These are phyloP conservation scores for Suricata suricatta DNA, from an alignment of 2,113 vertebrate species.

Conservation along the genomic window DNA sequence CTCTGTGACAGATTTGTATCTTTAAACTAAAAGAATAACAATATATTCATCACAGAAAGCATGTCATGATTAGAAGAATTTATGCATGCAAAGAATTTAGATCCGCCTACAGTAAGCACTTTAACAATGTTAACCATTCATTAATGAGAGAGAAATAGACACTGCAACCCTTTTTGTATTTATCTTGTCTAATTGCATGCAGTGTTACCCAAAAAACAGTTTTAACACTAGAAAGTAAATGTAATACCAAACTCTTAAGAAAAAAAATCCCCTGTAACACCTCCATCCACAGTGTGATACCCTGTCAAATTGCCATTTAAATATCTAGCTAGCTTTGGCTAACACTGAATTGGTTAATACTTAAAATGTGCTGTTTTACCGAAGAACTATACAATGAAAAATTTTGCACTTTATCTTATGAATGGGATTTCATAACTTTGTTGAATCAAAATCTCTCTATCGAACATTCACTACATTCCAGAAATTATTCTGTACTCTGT, in stretches of 20 bases:
- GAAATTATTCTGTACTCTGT: not conserved
- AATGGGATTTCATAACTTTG: too few species aligned
- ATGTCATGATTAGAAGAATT: not conserved
- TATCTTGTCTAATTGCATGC: not conserved
- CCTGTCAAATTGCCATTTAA: not conserved
- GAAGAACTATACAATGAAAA: not conserved
- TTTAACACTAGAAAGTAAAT: not conserved
- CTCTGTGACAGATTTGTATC: not conserved
- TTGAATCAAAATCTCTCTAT: not conserved
- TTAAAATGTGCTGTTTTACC: not conserved
- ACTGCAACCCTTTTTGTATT: not conserved
- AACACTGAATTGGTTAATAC: not conserved
- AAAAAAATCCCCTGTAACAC: not conserved
- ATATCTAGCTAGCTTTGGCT: not conserved
- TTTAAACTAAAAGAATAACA: not conserved
- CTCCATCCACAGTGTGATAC: not conserved
- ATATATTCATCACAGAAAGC: not conserved
- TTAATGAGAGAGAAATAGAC: not conserved
- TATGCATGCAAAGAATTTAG: not conserved
- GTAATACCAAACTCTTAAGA: not conserved
- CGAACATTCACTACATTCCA: not conserved
- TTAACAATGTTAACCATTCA: not conserved
- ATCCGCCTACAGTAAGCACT: not conserved
- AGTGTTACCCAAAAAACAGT: not conserved
- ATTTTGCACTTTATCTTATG: not conserved